Base-by-base conservation (phyloP, 2,888 invertebrate genomes). In the Deilephila porcellus region DNA sequence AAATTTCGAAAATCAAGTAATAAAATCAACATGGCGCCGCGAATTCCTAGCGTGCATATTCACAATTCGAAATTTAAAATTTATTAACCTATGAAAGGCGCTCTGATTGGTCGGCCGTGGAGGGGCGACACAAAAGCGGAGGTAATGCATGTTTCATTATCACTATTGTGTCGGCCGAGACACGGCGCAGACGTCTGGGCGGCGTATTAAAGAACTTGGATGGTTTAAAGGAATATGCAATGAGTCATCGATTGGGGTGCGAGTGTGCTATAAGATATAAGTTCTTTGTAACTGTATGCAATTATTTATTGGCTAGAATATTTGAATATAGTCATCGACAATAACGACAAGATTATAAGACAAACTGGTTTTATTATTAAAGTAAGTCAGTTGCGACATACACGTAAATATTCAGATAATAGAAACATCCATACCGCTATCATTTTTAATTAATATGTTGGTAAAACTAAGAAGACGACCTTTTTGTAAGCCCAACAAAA, bases 81-180 rank as follows among this genome's bases (percentile, higher is more conserved):
- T 84, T 84, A 88, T 85, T 85, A 86, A 83, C 77, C 78, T 81
- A 79, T 83, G 84, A 87, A 87, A 87, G 81, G 83, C 81, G 78
- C 78, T 76, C 77, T 88, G 88, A 90, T 91, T 91, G 89, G 88
- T 80, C 79, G 79, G 71, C 75, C 77, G 76, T 79, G 80, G 83
- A 78, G 82, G 83, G 85, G 84, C 67, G 78, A 80, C 76, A 86
- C 82, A 88, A 88, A 86, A 85, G 83, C 79, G 80, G 73, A 71
- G 73, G 80, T 79, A 82, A 86, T 90, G 87, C 89, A 90, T 90
- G 86, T 89, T 90, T 90, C 85, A 91, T 90, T 87, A 89, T 80
- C 88, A 88, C 85, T 88, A 90, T 90, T 90, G 90, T 88, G 80
- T 78, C 75, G 80, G 71, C 79, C 63, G 78, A 78, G 86, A 80